Base-by-base conservation (phyloP, 2,797 vertebrate species). In the Geotrypetes seraphini region DNA sequence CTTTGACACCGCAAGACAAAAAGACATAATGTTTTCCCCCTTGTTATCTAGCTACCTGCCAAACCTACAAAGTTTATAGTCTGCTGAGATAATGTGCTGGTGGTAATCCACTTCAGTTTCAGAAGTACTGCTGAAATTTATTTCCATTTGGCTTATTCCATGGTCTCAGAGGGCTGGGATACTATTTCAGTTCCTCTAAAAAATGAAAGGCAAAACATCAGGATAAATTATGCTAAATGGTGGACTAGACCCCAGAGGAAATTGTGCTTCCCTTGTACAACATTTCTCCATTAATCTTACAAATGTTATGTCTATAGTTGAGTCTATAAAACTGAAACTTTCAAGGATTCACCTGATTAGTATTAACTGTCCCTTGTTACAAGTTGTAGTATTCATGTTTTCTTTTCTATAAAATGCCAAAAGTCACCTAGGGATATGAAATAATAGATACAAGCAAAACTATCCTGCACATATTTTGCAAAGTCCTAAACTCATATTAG, bases 401-500 rank as follows among this genome's bases (percentile, higher is more conserved):
- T n/a, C n/a, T n/a, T n/a, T n/a, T n/a, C n/a, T n/a, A 23, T 45
- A 10, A 31, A 32, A 57, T 36, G 49, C n/a, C n/a, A n/a, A n/a
- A n/a, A n/a, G n/a, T 39, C 20, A 36, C 51, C 50, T 23, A 16
- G 53, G 13, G 33, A 39, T 44, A 64, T n/a, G n/a, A n/a, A n/a
- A n/a, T n/a, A n/a, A n/a, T n/a, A n/a, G n/a, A n/a, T 60, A 45
- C 47, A 42, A 61, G 37, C 46, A 39, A 40, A 36, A 19, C 9
- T 36, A 56, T 61, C 36, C 24, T 64, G n/a, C n/a, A n/a, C 73
- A 72, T 55, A 57, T 75, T 75, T 71, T 49, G 53, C 30, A 41
- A 47, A 72, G 50, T 43, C 57, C 47, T 63, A 78, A 73, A 71
- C 75, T 68, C 28, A 39, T 63, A 77, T 76, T 78, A 77, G 73